Base-by-base conservation (phyloP, 2,113 vertebrate species). In the Hypanus sabinus region DNA sequence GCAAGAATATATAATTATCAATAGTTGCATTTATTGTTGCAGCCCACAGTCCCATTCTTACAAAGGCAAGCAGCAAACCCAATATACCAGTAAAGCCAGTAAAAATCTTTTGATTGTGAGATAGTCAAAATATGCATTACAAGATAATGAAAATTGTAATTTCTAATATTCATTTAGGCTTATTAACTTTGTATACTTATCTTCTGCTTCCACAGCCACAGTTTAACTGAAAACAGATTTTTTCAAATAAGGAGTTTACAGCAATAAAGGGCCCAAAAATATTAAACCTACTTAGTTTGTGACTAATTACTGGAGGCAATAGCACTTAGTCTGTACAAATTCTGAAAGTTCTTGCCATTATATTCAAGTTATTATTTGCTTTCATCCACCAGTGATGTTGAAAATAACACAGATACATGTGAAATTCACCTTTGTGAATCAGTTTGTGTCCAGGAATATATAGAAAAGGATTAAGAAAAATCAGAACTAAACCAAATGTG, bases 401-500 rank as follows among this genome's bases (percentile, higher is more conserved):
- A 93, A 93, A 46, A 3, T 11, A 55, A 38, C 38, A 46, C 68
- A 90, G 85, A 90, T 90, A 73, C 71, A 93, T 24, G 38, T 46
- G 65, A 93, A 27, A 65, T 68, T 5, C 62, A 73, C 12, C 70
- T 38, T 92, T 93, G n/a, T n/a, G n/a, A n/a, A n/a, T 75, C 65
- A 55, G 36, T 93, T 46, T 38, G 36, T 70, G 24, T 73, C 91
- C 70, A 27, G 20, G 68, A 93, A 73, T 93, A 46, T 75, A 46
- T 93, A 70, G 46, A 46, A 24, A 93, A 75, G 22, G 91, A 73
- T 73, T 55, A 70, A 38, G 70, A 71, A 38, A 93, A 93, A 75
- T 4, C 68, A 93, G 90, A 93, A 71, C 36, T 65, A 92, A 92
- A 70, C n/a, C 90, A 92, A 92, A 93, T 55, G 91, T 71, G 70